Base-by-base conservation (phyloP, 2,888 invertebrate species). In the Hypena proboscidalis region DNA sequence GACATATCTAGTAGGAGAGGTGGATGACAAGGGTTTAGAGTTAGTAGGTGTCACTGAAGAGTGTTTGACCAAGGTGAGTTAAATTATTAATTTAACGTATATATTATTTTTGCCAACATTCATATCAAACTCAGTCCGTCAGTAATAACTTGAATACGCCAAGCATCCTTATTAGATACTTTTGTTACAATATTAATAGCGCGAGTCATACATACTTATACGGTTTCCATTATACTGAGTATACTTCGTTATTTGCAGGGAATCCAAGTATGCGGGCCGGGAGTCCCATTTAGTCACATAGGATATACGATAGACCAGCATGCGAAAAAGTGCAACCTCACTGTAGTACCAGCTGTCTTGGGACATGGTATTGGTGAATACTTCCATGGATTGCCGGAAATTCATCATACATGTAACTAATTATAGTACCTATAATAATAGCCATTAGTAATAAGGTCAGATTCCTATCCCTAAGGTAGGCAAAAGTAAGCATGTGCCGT, bases 291-390 rank as follows among this genome's bases (percentile, higher is more conserved):
- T 61, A 85, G 82, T 39, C 83, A 90, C 54, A 93, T 95, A 48
- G 97, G 97, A 1, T 80, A 85, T 30, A 85, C 85, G 40, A 94
- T 97, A 61, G 92, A 95, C 59, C 83, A 88, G 35, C 92, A 92
- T 55, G 96, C 97, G 0, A 87, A 87, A 46, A 83, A 88, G 45
- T 82, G 93, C 37, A 93, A 94, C 0, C 93, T 94, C 26, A 92
- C 91, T 21, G 93, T 97, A 1, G 87, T 98, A 33, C 96, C 96
- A 2, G 93, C 94, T 2, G 96, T 98, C 75, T 92, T 95, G 48
- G 98, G 99, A 0, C 98, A 99, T 85, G 99, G 99, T 0, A 97
- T 99, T 59, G 98, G 98, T 0, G 86, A 91, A 50, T 97, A 97
- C 78, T 98, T 99, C 77, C 98, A 99, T 88, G 97, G 97, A 0